phyloP scores from a whole-genome alignment of 2,797 vertebrate species.

The Muscicapa striata region DNA sequence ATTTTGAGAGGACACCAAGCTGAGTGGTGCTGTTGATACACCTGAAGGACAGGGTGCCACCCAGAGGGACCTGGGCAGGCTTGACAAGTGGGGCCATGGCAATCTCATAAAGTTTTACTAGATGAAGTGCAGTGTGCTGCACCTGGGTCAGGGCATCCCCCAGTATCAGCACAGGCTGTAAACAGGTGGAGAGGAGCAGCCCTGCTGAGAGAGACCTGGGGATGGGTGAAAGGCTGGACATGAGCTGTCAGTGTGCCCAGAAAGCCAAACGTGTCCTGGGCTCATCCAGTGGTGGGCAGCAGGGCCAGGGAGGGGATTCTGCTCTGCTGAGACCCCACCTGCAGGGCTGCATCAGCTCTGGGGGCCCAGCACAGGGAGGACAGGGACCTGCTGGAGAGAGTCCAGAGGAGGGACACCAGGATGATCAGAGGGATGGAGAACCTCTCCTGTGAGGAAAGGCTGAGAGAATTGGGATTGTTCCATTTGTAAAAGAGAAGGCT shows the following conservation, averaged over 20 bases:
- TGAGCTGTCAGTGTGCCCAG: background rate
- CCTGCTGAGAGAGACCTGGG: background rate
- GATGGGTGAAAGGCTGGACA: background rate
- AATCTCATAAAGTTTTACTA: background rate
- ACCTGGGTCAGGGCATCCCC: background rate
- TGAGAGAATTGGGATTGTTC: background rate
- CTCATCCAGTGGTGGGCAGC: background rate
- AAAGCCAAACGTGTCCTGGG: accelerated
- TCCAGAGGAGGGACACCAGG: accelerated
- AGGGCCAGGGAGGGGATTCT: background rate
- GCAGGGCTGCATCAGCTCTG: background rate
- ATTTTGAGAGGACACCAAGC: background rate
- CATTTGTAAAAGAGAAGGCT: background rate
- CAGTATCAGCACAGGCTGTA: accelerated
- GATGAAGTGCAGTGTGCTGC: accelerated
- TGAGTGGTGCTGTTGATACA: background rate
- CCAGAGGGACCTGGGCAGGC: background rate
- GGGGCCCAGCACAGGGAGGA: background rate
- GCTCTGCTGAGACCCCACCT: background rate
- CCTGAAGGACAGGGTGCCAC: background rate
- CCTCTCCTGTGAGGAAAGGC: background rate
- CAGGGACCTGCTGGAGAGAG: accelerated
- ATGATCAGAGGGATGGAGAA: background rate
- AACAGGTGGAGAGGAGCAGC: background rate
- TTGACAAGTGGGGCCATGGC: too few relatives aligned